phyloP scores from a whole-genome alignment of 2,797 vertebrate species.

The Hipposideros larvatus region DNA sequence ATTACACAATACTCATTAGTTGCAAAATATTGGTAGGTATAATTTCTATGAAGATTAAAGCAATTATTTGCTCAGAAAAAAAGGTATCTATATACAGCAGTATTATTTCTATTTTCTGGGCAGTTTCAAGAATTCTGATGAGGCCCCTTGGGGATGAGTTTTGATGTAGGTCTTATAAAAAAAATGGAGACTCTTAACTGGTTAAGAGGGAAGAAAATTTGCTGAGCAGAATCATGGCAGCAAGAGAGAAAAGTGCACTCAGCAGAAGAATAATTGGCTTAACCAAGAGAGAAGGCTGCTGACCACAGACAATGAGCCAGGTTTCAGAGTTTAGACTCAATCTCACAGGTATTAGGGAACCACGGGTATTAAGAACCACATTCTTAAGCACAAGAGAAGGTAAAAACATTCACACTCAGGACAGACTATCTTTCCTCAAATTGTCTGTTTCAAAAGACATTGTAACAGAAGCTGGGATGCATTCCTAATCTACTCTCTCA shows the following conservation, averaged over 20 bases:
- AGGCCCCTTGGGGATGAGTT: not conserved
- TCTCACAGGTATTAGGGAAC: not conserved
- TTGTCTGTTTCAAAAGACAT: not conserved
- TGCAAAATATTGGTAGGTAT: constrained; percentile 9
- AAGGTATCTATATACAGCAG: not conserved
- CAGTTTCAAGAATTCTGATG: constrained; percentile 38
- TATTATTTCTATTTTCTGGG: constrained; percentile 56
- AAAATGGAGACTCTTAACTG: not conserved
- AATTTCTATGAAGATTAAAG: constrained; percentile 22
- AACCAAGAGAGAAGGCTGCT: not conserved
- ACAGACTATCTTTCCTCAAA: not conserved
- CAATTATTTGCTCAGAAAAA: constrained; percentile 40
- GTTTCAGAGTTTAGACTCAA: not conserved
- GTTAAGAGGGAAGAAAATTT: not conserved
- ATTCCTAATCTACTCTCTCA: not conserved
- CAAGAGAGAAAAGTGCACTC: not conserved
- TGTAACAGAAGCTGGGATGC: not conserved
- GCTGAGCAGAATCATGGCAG: not conserved
- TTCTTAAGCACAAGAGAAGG: not conserved
- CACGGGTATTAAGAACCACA: not conserved
- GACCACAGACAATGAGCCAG: not conserved
- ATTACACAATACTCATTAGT: not conserved
- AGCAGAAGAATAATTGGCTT: not conserved
- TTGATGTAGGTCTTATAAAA: not conserved
- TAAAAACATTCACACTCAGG: not conserved